These are phyloP conservation scores for Lypha dubia DNA, from an alignment of 2,888 invertebrate species.

Conservation along the genomic window DNA sequence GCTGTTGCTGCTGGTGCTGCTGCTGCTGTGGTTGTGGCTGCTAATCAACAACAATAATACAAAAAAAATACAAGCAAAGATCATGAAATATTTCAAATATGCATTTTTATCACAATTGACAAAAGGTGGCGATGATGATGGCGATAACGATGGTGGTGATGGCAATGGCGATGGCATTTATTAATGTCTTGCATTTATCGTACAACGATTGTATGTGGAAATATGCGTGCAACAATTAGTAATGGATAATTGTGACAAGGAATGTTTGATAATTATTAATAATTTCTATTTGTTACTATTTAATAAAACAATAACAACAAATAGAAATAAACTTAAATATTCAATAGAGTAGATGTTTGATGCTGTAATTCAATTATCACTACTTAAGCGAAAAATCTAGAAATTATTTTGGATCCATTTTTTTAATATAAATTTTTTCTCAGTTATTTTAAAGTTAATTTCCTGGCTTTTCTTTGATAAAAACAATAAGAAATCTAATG, in stretches of 20 bases:
- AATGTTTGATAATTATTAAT: conserved; percentile 58
- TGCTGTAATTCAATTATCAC: no score
- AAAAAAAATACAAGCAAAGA: conserved; percentile 5
- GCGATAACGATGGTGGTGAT: conserved; percentile 29
- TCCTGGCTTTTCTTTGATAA: neutral
- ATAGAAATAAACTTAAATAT: neutral
- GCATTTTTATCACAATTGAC: conserved; percentile 62
- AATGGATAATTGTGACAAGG: conserved; percentile 47
- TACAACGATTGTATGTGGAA: conserved; percentile 26
- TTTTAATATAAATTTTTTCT: neutral
- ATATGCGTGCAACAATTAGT: conserved; percentile 47
- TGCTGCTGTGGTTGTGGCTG: neutral
- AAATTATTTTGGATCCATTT: neutral
- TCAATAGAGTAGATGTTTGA: no score
- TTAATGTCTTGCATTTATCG: conserved; percentile 38
- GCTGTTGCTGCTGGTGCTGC: no score
- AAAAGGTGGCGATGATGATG: conserved; percentile 67
- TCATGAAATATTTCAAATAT: conserved; percentile 64
- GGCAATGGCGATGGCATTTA: conserved; percentile 51
- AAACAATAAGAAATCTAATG: no score
- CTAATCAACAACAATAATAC: neutral
- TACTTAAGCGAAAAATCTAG: no score
- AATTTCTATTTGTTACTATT: conserved; percentile 21
- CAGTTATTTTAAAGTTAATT: no score
- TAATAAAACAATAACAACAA: neutral